These are phyloP conservation scores for Actinia tenebrosa DNA, from an alignment of 64 coral and sea anemone genomes.

Conservation along the genomic window DNA sequence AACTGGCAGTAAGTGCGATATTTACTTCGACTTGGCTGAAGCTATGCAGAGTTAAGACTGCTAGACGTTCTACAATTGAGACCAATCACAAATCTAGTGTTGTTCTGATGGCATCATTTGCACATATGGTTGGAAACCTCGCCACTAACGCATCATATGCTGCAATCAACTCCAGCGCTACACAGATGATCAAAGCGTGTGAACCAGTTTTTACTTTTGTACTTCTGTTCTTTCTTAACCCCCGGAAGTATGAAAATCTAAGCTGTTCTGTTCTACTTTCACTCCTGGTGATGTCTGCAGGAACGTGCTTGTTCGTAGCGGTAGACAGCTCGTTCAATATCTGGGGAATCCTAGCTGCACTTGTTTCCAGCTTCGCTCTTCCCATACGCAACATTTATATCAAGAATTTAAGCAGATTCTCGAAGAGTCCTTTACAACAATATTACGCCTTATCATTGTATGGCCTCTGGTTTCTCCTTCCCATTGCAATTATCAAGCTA, in stretches of 20 bases:
- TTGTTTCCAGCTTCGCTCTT: background rate
- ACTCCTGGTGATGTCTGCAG: constrained; percentile 4
- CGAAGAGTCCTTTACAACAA: background rate
- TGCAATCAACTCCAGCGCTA: too few relatives aligned
- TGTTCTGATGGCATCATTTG: background rate
- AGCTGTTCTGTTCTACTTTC: background rate
- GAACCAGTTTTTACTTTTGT: too few relatives aligned
- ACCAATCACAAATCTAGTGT: background rate
- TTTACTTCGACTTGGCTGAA: background rate
- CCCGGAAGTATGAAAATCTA: background rate
- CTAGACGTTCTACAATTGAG: background rate
- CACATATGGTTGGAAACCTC: background rate
- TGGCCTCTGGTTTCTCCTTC: background rate
- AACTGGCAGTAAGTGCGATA: background rate
- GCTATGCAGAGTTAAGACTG: background rate
- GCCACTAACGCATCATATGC: too few relatives aligned
- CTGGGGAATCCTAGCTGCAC: background rate
- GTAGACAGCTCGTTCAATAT: constrained; percentile 3
- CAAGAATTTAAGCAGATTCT: background rate
- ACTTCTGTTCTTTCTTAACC: background rate
- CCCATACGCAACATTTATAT: constrained; percentile 1
- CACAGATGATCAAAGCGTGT: too few relatives aligned
- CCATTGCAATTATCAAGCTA: background rate
- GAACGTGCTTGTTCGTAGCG: constrained; percentile 13
- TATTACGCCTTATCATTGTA: background rate